Conservation (phyloP, 2,113 vertebrate genomes). For the Gasterosteus nipponicus region DNA sequence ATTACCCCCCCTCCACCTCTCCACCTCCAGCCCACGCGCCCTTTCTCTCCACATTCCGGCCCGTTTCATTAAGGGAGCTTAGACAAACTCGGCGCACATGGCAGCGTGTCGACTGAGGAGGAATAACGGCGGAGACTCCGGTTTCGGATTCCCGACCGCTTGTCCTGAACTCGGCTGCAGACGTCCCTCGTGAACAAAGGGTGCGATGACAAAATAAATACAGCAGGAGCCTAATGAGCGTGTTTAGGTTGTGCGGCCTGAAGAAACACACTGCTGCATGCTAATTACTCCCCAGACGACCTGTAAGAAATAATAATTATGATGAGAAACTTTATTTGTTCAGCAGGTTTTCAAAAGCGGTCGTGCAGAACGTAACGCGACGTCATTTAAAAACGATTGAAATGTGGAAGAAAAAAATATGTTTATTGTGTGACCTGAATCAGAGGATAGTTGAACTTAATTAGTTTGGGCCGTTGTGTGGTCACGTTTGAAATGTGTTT, state of each 20-base stretch:
- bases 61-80: slow-evolving; percentile 53
- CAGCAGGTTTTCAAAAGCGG: slow-evolving; percentile 43
- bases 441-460: background rate
- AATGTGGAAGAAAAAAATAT: background rate
- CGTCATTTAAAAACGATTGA: background rate
- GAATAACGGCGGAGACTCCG: slow-evolving; percentile 30
- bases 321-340: slow-evolving; percentile 52
- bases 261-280: slow-evolving; percentile 47
- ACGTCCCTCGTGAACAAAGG: slow-evolving; percentile 59
- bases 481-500: slow-evolving; percentile 39
- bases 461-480: slow-evolving; percentile 1
- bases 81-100: slow-evolving; percentile 62
- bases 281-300: slow-evolving; percentile 67
- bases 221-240: slow-evolving; percentile 61
- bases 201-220: slow-evolving; percentile 71
- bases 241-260: slow-evolving; percentile 59
- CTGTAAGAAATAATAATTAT: slow-evolving; percentile 48
- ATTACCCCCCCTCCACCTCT: background rate
- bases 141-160: slow-evolving; percentile 65
- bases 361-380: background rate
- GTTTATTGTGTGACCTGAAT: background rate
- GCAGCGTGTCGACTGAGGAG: slow-evolving; percentile 57
- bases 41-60: slow-evolving; percentile 13
- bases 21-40: no score
- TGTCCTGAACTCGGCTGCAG: slow-evolving; percentile 49